Base-by-base conservation (phyloP, 2,888 invertebrate genomes). In the Patella ulyssiponensis region DNA sequence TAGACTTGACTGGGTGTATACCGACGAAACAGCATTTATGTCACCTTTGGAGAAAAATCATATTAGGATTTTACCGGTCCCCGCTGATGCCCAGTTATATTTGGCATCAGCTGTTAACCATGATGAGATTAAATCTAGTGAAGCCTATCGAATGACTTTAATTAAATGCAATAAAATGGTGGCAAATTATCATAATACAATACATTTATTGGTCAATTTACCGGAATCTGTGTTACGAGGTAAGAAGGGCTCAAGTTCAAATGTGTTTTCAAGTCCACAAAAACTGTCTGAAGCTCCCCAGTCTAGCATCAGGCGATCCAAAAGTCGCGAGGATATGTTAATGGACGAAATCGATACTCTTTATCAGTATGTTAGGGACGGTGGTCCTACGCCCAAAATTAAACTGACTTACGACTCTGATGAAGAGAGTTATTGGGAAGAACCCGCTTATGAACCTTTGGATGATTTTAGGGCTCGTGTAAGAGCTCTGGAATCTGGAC, bases 261-360 rank as follows among this genome's bases (percentile, higher is more conserved):
- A 88, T 73, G 79, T 87, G 17, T 88, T 86, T 75, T 86, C 87
- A 9, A 73, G 80, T 9, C 78, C 75, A 4, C 74, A 75, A 74
- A 79, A 71, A 27, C 27, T 51, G 11, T 69, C 53, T 33, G 58
- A 69, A 7, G 73, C 58, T 2, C 23, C 52, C 14, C 69, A 58
- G 27, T 71, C 73, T 20, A 64, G 71, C 52, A 79, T 84, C 51
- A 83, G 84, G 74, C 81, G 87, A 14, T 85, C 88, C 7, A 85
- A 82, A 69, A 87, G 90, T 23, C 96, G 96, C 90, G 97, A 97
- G 88, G 97, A 98, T 92, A 82, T 89, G 27, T 82, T 91, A 17
- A 87, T 89, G 80, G 97, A 97, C 86, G 97, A 98, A 92, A 97
- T 98, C 86, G 98, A 98, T 93, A 97, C 98, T 92, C 97, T 98